Evolutionary conservation across 2,888 invertebrate genomes (phyloP).

Genomic region (Meloe dianella): DNA sequence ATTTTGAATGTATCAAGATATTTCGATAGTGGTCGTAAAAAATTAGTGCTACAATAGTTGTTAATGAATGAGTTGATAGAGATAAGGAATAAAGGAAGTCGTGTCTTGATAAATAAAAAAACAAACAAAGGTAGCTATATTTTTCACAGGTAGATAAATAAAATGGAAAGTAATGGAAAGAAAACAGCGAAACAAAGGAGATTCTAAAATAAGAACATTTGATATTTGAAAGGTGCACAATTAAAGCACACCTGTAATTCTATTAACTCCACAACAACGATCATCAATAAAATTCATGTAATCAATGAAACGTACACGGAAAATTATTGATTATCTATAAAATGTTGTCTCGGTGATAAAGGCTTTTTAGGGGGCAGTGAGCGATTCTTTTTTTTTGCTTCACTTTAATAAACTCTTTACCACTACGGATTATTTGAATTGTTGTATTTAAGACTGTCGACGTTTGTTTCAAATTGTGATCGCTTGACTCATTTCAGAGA

Average conservation of each 20-base stretch:
- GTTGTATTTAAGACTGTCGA: not conserved
- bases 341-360: not conserved
- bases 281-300: not conserved
- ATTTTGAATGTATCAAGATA: conserved; percentile 20
- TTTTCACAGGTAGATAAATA: conserved; percentile 1
- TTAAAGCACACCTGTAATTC: conserved; percentile 9
- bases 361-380: no score
- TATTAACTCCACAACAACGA: not conserved
- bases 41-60: conserved; percentile 32
- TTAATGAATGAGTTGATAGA: conserved; percentile 29
- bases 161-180: not conserved
- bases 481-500: no score
- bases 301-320: not conserved
- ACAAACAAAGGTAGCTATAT: not conserved
- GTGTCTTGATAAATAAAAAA: not conserved
- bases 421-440: not conserved
- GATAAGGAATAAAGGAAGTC: conserved; percentile 18
- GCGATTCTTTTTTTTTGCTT: no score
- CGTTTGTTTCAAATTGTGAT: no score
- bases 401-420: no score
- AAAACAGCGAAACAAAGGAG: not conserved
- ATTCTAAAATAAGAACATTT: not conserved
- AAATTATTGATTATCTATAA: not conserved
- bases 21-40: conserved; percentile 32
- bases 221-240: not conserved